These are phyloP conservation scores for Turritopsis dohrnii DNA, from an alignment of 30 jellyfish, hydroid and myxozoan species.

Conservation along the genomic window DNA sequence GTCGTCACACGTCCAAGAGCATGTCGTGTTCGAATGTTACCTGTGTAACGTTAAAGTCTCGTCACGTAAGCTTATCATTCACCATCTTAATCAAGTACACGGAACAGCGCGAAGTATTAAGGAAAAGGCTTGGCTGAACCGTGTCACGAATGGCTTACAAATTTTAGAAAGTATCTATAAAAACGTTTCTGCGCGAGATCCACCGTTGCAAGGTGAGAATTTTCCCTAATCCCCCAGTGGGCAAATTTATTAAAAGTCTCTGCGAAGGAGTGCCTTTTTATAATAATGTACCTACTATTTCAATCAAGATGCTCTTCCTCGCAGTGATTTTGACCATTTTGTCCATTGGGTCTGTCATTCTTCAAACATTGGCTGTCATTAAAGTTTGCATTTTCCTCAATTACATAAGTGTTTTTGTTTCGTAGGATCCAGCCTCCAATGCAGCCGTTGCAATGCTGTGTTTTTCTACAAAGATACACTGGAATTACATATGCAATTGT, in stretches of 20 bases:
- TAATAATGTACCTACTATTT: too few species aligned
- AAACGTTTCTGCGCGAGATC: background rate
- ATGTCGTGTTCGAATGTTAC: slow-evolving; percentile 23
- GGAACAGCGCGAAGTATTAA: background rate
- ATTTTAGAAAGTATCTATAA: background rate
- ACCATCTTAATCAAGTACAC: background rate
- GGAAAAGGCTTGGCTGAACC: background rate
- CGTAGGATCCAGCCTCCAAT: slow-evolving; percentile 6
- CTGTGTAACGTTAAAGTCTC: slow-evolving; percentile 14
- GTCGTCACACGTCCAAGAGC: background rate
- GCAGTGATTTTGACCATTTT: too few species aligned
- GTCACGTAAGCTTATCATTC: background rate
- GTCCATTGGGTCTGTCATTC: too few species aligned
- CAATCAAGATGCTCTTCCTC: too few species aligned
- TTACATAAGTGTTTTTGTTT: background rate
- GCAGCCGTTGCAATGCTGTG: slow-evolving; percentile 15
- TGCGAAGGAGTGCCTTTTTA: too few species aligned
- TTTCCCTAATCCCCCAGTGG: too few species aligned
- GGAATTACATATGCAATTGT: background rate
- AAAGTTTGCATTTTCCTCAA: too few species aligned
- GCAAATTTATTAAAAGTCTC: too few species aligned
- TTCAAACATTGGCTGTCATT: too few species aligned
- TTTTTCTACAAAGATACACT: slow-evolving; percentile 29
- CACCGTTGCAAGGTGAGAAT: background rate
- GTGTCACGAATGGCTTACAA: background rate